Conservation (phyloP, 2,888 invertebrate species). For the Amblyjoppa proteus region DNA sequence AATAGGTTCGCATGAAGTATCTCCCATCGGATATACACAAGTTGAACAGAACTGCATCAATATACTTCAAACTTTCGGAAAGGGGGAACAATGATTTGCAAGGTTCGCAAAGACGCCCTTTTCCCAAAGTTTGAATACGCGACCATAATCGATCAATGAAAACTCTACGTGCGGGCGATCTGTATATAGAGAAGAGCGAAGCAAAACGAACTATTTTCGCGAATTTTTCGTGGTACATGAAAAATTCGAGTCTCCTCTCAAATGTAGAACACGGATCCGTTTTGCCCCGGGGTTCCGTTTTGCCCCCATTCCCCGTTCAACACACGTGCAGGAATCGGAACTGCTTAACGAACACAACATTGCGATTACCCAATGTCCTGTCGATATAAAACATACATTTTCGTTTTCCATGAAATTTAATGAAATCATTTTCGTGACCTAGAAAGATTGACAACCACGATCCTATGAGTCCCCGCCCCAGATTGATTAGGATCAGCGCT, state of each 20-base stretch:
- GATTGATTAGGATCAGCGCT: constrained; percentile 7
- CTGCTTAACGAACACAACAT: too few species aligned
- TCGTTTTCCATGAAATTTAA: neutral
- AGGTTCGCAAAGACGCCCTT: neutral
- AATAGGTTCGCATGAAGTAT: neutral
- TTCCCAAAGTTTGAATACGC: neutral
- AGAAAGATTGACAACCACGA: neutral
- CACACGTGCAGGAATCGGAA: too few species aligned
- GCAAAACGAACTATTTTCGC: too few species aligned
- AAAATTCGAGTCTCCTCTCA: too few species aligned
- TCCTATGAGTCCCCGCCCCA: neutral
- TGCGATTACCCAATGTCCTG: too few species aligned
- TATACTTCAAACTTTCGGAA: neutral
- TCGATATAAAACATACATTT: too few species aligned
- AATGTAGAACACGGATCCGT: too few species aligned
- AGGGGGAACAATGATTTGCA: neutral
- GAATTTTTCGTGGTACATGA: too few species aligned
- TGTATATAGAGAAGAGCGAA: too few species aligned
- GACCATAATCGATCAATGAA: neutral
- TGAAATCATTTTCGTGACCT: neutral
- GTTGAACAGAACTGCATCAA: neutral
- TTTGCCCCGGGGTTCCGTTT: too few species aligned
- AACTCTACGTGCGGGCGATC: neutral
- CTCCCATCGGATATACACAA: neutral
- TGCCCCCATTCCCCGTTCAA: too few species aligned